Percentiles rank a stretch among this genome's conserved stretches.
Evolutionary conservation across 1,140 invertebrate species (phyloP).

Genomic region (Homalodisca vitripennis): DNA sequence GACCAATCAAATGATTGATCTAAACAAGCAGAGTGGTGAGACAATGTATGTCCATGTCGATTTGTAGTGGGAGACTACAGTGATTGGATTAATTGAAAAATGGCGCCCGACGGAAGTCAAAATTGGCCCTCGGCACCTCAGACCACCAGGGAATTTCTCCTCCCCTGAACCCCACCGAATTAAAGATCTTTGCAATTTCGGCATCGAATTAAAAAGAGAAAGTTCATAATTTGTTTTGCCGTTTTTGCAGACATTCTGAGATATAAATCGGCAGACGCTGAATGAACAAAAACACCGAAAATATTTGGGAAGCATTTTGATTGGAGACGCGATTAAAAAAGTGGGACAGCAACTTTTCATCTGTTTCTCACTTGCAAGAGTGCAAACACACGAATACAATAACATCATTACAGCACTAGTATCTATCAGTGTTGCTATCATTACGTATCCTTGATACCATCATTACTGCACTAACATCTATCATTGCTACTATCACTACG

Average conservation of each 20-base stretch:
- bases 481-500: no score
- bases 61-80: no score
- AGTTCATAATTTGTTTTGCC: slow-evolving; percentile 15
- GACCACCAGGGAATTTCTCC: background rate
- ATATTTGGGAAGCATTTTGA: slow-evolving; percentile 17
- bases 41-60: no score
- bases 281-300: background rate
- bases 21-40: no score
- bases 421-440: no score
- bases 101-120: background rate
- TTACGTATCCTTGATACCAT: no score
- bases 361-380: background rate
- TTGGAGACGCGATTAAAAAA: slow-evolving; percentile 7
- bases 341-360: slow-evolving; percentile 1
- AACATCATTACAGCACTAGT: no score
- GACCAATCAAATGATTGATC: no score
- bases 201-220: background rate
- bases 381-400: no score
- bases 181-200: background rate
- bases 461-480: no score
- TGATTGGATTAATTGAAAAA: no score
- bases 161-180: background rate
- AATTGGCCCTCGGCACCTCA: background rate
- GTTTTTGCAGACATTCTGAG: background rate
- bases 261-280: slow-evolving; percentile 5